Base-by-base conservation (phyloP, 2,888 invertebrate species). In the Leptopilina myrica region DNA sequence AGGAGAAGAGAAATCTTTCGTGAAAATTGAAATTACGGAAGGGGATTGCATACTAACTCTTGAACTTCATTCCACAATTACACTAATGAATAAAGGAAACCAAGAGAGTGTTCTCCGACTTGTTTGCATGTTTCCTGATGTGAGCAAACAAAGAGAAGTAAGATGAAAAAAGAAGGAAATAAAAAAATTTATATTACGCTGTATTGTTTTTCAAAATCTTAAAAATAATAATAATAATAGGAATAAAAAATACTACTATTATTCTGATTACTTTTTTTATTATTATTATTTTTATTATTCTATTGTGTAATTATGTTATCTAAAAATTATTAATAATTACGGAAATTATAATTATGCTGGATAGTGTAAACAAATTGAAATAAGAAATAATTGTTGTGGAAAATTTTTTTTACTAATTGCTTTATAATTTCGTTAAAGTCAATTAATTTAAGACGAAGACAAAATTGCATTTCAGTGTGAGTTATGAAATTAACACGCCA, bases 31-130 rank as follows among this genome's bases (percentile, higher is more conserved):
- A 33, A 64, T 33, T 64, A 64, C 64, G 12, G 40, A 33, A 64
- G 40, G 33, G 40, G 64, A 64, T 64, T 40, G 64, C 40, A 64
- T 40, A 64, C 64, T 40, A 64, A 64, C 64, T 40, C 64, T 64
- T 64, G 64, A 64, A 64, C 14, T 20, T 40, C 64, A 64, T 40
- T 64, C 64, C 33, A 64, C 64, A 64, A 64, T 64, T 64, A 64
- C 64, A 64, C 64, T 64, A 64, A 64, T 64, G 64, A 64, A 64
- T 64, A 64, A 64, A 64, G 33, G 64, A 33, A 64, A 33, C 33
- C 64, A 64, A 33, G 33, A 64, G 64, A 64, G 64, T 62, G 62
- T 64, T 64, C 64, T 64, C 14, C 12, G 33, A 26, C 33, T 64
- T 64, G 64, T 64, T 33, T 14, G 64, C 40, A 20, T 12, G 64